Conservation (phyloP, 2,888 invertebrate genomes). For the Cotesia congregata region DNA sequence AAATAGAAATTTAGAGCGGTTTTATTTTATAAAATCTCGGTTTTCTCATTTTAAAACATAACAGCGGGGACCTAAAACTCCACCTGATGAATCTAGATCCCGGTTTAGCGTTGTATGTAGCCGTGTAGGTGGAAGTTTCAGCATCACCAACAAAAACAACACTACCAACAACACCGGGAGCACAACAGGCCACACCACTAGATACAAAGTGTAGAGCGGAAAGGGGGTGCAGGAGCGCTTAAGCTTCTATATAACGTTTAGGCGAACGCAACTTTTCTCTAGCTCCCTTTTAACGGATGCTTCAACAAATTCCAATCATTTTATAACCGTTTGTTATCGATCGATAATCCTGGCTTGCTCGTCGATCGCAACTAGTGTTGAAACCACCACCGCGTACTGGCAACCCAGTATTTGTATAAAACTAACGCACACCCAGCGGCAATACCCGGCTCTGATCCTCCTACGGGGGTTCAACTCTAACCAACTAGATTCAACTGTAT, state of each 20-base stretch:
- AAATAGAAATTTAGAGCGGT: slow-evolving; percentile 27
- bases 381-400: slow-evolving; percentile 37
- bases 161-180: background rate
- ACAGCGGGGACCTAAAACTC: slow-evolving; percentile 16
- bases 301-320: slow-evolving; percentile 64
- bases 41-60: slow-evolving; percentile 12
- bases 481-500: slow-evolving; percentile 3
- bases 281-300: slow-evolving; percentile 55
- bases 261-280: slow-evolving; percentile 40
- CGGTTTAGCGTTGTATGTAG: slow-evolving; percentile 11
- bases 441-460: slow-evolving; percentile 28
- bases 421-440: slow-evolving; percentile 32
- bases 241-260: slow-evolving; percentile 18
- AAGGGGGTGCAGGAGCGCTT: slow-evolving; percentile 4
- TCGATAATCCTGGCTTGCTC: slow-evolving; percentile 58
- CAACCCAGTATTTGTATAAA: slow-evolving; percentile 40
- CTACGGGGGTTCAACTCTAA: slow-evolving; percentile 6
- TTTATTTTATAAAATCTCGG: background rate
- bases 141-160: background rate
- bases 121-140: background rate
- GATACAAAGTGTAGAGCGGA: no score
- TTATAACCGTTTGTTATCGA: slow-evolving; percentile 64
- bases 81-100: slow-evolving; percentile 38
- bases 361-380: slow-evolving; percentile 55
- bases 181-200: background rate